These are phyloP conservation scores for Mustelus asterias DNA, from an alignment of 2,113 vertebrate genomes.

Conservation along the genomic window DNA sequence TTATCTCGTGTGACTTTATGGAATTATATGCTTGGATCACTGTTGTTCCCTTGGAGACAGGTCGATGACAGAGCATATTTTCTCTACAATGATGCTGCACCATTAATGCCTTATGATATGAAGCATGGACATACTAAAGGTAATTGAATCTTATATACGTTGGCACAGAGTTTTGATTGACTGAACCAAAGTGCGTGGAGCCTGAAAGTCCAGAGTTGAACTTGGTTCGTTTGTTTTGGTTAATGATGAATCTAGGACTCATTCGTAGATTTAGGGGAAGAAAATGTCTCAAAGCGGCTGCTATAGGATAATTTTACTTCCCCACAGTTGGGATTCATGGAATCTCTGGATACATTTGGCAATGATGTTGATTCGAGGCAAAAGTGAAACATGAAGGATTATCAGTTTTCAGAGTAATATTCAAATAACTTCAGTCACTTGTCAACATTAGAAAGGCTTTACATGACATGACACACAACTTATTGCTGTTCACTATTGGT, in stretches of 20 bases:
- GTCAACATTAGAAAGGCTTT: background rate
- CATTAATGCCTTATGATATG: slow-evolving; percentile 48
- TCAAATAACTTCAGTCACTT: background rate
- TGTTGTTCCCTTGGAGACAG: slow-evolving; percentile 44
- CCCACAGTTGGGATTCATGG: background rate
- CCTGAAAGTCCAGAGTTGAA: background rate
- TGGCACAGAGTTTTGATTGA: background rate
- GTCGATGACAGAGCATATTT: slow-evolving; percentile 62
- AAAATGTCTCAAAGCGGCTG: background rate
- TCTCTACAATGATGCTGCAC: slow-evolving; percentile 80
- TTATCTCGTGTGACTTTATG: background rate
- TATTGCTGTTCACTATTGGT: background rate
- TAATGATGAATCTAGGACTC: background rate
- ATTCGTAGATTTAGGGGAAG: background rate
- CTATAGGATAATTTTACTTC: background rate
- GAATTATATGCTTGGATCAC: background rate
- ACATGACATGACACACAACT: background rate
- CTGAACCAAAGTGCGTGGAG: background rate
- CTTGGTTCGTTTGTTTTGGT: background rate
- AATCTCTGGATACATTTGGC: background rate
- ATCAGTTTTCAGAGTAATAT: background rate
- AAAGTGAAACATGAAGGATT: background rate
- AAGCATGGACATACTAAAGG: slow-evolving; percentile 83
- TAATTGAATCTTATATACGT: slow-evolving; percentile 44
- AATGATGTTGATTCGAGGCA: background rate